These are phyloP conservation scores for Lathronympha strigana DNA, from an alignment of 2,888 invertebrate species.

Conservation along the genomic window DNA sequence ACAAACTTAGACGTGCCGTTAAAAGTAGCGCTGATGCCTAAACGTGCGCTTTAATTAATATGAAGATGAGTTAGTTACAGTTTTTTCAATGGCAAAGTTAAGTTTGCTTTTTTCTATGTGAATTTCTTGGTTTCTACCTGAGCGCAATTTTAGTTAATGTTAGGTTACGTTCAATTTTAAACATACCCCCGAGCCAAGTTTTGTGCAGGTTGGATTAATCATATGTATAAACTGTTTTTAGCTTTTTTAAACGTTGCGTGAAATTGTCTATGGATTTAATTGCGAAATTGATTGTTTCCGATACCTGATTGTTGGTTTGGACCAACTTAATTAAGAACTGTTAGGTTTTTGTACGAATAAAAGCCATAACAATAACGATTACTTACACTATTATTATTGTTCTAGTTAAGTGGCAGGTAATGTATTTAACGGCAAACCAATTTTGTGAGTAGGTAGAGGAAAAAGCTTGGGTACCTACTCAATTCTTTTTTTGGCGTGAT, in stretches of 20 bases:
- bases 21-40: not conserved
- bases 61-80: conserved; percentile 8
- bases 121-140: conserved; percentile 64
- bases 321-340: conserved; percentile 17
- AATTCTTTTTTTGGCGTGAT: too few species aligned
- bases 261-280: conserved; percentile 41
- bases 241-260: conserved; percentile 26
- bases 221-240: conserved; percentile 37
- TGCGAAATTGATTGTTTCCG: conserved; percentile 42
- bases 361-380: conserved; percentile 20
- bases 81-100: conserved; percentile 41
- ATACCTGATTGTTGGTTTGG: conserved; percentile 27
- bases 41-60: not conserved
- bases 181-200: conserved; percentile 45
- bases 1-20: conserved; percentile 22
- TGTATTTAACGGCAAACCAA: too few species aligned
- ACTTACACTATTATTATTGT: conserved; percentile 17
- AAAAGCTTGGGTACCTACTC: not conserved
- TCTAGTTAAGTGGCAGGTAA: not conserved
- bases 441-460: too few species aligned
- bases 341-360: conserved; percentile 20
- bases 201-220: conserved; percentile 41
- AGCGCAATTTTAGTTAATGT: conserved; percentile 48
- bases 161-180: conserved; percentile 46
- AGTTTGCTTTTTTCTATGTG: conserved; percentile 48